phyloP scores from a whole-genome alignment of 2,797 vertebrate species.

The Semaprochilodus insignis region DNA sequence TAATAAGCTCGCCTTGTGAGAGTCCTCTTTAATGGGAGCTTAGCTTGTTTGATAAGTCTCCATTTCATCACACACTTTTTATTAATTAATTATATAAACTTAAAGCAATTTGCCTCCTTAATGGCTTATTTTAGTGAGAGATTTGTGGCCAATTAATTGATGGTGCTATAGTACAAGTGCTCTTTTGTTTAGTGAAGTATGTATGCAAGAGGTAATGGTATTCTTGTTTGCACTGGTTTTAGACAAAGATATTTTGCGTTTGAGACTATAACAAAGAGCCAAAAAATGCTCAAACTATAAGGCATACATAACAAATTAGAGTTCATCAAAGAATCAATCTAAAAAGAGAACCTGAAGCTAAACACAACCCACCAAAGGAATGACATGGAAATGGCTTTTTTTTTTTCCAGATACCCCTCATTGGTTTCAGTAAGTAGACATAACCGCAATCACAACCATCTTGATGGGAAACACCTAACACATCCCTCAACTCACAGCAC shows the following conservation, averaged over 20 bases:
- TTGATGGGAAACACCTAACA: background rate
- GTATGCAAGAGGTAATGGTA: conserved; percentile 53
- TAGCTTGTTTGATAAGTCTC: conserved; percentile 85
- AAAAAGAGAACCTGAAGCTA: background rate
- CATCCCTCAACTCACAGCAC: background rate
- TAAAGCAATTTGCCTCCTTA: conserved; percentile 83
- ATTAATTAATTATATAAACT: conserved; percentile 87
- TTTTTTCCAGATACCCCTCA: background rate
- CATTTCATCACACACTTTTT: conserved; percentile 85
- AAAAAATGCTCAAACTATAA: background rate
- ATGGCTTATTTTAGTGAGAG: conserved; percentile 81
- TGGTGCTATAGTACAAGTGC: conserved; percentile 67
- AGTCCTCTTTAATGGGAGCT: conserved; percentile 81
- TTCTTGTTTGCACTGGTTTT: conserved; percentile 42
- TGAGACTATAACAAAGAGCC: background rate
- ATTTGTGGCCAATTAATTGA: conserved; percentile 83
- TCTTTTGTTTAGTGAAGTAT: conserved; percentile 71
- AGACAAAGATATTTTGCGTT: background rate
- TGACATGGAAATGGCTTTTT: background rate
- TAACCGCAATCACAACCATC: background rate
- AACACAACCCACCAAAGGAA: background rate
- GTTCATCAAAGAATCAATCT: background rate
- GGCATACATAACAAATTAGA: background rate
- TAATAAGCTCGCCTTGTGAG: conserved; percentile 81
- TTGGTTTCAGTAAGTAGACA: conserved; percentile 6